Percentiles rank a stretch among this genome's conserved stretches.
Evolutionary conservation across 2,797 vertebrate species (phyloP).

Genomic region (Lepilemur ruficaudatus): DNA sequence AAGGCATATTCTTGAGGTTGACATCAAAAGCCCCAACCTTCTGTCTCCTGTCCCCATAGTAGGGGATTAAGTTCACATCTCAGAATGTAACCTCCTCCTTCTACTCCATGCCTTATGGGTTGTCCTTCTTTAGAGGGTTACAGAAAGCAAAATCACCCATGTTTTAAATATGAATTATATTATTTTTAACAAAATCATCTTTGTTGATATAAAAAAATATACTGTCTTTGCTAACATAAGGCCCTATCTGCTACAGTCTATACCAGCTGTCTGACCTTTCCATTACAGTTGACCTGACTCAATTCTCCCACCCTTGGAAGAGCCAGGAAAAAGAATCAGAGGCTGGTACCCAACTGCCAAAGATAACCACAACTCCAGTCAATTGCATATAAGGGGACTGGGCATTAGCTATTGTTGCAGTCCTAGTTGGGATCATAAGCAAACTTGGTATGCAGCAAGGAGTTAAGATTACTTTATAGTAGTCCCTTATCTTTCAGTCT

Average conservation of each 20-base stretch:
- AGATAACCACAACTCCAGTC: neutral
- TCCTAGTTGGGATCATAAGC: neutral
- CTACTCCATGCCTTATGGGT: neutral
- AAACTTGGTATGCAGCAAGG: neutral
- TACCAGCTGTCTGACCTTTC: neutral
- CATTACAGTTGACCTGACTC: neutral
- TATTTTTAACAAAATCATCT: conserved; percentile 8
- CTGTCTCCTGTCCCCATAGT: neutral
- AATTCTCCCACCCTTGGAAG: neutral
- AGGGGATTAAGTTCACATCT: neutral
- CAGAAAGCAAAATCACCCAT: neutral
- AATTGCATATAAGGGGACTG: neutral
- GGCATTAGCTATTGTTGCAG: neutral
- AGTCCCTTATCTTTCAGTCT: neutral
- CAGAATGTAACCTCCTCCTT: neutral
- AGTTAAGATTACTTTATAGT: neutral
- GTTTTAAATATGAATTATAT: conserved; percentile 22
- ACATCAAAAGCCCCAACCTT: neutral
- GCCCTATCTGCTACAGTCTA: neutral
- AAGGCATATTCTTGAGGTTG: neutral
- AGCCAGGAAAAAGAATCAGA: neutral
- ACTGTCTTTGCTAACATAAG: neutral
- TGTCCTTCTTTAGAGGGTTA: neutral
- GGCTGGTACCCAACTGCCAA: neutral
- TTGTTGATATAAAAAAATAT: neutral